Percentiles rank a stretch among this genome's conserved stretches.
phyloP scores from a whole-genome alignment of 2,113 vertebrate species.

The Naja naja region DNA sequence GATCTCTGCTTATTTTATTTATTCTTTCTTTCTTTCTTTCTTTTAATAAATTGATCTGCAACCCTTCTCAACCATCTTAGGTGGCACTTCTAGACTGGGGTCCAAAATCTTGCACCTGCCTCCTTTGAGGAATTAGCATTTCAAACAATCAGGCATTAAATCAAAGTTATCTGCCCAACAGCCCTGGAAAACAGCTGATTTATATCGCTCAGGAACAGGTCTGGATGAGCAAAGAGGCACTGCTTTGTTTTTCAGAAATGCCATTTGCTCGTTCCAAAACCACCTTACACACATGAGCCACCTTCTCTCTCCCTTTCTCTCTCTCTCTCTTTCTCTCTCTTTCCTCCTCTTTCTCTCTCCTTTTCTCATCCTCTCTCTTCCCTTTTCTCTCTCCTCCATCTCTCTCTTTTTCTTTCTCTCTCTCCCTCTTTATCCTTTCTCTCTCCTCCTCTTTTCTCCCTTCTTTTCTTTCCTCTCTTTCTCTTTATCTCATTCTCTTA shows the following conservation, averaged over 20 bases:
- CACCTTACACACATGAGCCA: background rate
- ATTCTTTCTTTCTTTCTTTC: no score
- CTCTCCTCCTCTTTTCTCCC: no score
- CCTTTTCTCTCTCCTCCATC: no score
- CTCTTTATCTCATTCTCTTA: no score
- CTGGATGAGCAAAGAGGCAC: background rate
- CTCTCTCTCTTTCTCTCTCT: background rate
- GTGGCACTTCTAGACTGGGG: background rate
- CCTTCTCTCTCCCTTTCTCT: rapidly evolving
- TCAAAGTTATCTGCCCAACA: background rate
- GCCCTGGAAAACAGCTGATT: no score
- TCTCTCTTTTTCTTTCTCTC: rapidly evolving
- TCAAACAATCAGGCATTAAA: background rate
- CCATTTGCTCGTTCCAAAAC: background rate
- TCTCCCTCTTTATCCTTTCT: no score
- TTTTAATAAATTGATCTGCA: no score
- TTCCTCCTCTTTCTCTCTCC: no score
- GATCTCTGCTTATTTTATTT: no score
- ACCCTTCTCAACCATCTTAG: no score
- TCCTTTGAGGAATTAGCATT: background rate
- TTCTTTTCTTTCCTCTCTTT: rapidly evolving
- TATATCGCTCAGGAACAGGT: background rate
- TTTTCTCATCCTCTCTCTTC: no score
- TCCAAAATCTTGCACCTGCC: background rate
- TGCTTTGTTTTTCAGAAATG: background rate